Base-by-base conservation (phyloP, 2,888 invertebrate genomes). In the Acanthococcus lagerstroemiae region DNA sequence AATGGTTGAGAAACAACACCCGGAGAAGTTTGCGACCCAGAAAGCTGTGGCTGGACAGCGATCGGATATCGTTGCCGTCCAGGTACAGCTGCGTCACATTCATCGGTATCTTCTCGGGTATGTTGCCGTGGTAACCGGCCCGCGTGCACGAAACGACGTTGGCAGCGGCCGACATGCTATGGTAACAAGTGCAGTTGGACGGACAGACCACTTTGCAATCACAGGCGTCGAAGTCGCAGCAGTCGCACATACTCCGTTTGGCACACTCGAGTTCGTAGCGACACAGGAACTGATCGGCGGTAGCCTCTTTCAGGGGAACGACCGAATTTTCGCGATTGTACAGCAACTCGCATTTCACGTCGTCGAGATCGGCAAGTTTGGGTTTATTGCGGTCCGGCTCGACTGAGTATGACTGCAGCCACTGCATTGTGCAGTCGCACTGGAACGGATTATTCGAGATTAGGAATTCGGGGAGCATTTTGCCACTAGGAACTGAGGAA, bases 141-240 rank as follows among this genome's bases (percentile, higher is more conserved):
- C 79, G 80, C 55, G 87, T 86, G 74, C 90, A 90, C 76, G 90
- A 89, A 58, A 90, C 89, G 55, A 90, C 87, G 78, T 90, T 90
- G 21, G 88, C 88, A 52, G 85, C 83, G 88, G 90, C 91, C 24
- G 87, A 85, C 74, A 88, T 87, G 76, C 92, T 91, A 74, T 90
- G 88, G 78, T 89, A 92, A 77, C 92, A 93, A 65, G 87, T 87
- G 77, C 92, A 93, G 74, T 88, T 88, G 66, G 81, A 82, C 24
- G 92, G 92, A 74, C 92, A 93, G 58, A 88, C 89, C 87, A 90
- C 90, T 80, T 92, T 88, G 78, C 92, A 93, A 77, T 93, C 92
- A 76, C 92, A 93, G 37, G 89, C 89, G 73, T 90, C 90, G 75
- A 89, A 93, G 76, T 91, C 90, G 76, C 92, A 93, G 74, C 92